A percentile compares a stretch with the other conserved stretches of the same genome.
Evolutionary conservation across 2,888 invertebrate genomes (phyloP).

Genomic region (Rhamphomyia laevipes): DNA sequence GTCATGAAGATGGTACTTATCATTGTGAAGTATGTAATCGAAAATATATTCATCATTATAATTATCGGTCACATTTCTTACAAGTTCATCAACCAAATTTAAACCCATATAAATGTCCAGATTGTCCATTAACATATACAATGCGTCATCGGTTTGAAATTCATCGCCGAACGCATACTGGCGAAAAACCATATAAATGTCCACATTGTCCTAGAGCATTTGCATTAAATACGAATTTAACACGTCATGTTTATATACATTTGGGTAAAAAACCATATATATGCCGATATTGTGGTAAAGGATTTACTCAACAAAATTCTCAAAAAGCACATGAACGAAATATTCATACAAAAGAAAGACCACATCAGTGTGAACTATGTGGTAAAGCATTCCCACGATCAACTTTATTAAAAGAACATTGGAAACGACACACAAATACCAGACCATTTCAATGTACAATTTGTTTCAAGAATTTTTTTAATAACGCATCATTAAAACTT

Average conservation of each 20-base stretch:
- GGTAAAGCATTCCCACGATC: background rate
- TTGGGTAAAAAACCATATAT: slow-evolving; percentile 33
- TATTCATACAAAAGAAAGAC: slow-evolving; percentile 1
- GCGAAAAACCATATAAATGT: slow-evolving; percentile 45
- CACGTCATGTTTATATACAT: slow-evolving; percentile 45
- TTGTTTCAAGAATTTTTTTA: background rate
- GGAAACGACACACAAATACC: background rate
- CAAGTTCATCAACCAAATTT: too few relatives aligned
- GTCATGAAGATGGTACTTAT: too few relatives aligned
- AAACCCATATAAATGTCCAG: too few relatives aligned
- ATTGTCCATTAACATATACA: too few relatives aligned
- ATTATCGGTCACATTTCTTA: too few relatives aligned
- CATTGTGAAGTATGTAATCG: too few relatives aligned
- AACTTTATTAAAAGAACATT: background rate
- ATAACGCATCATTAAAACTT: background rate
- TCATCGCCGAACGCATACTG: slow-evolving; percentile 45
- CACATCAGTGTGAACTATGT: slow-evolving; percentile 2
- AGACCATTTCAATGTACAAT: background rate
- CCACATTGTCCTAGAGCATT: slow-evolving; percentile 45
- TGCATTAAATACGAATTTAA: slow-evolving; percentile 45
- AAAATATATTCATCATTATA: too few relatives aligned
- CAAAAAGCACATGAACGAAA: background rate
- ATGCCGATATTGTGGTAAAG: slow-evolving; percentile 40
- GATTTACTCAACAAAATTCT: slow-evolving; percentile 39
- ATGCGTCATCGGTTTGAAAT: slow-evolving; percentile 28